phyloP scores from a whole-genome alignment of 2,797 vertebrate species.

The Liasis olivaceus region DNA sequence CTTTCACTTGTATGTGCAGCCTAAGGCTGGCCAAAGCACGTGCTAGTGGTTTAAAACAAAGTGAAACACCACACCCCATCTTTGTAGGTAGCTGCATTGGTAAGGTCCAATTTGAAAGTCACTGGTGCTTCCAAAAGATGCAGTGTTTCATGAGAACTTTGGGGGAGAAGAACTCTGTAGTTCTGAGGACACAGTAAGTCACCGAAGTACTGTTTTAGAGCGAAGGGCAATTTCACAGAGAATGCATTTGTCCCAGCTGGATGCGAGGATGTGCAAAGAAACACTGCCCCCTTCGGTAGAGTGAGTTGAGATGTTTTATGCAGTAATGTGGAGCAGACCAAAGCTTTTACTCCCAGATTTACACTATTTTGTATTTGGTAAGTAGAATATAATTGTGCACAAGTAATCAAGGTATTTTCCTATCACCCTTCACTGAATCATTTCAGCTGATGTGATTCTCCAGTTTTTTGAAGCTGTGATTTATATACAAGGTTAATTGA shows the following conservation, averaged over 20 bases:
- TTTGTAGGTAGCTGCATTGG: background rate
- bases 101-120: background rate
- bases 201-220: background rate
- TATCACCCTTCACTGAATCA: background rate
- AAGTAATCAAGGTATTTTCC: background rate
- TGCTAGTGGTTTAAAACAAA: background rate
- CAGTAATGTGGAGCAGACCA: background rate
- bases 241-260: background rate
- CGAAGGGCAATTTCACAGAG: background rate
- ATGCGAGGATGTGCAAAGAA: background rate
- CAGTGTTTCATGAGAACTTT: background rate
- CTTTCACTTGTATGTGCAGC: background rate
- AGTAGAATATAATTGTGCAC: background rate
- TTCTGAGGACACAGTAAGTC: background rate
- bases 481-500: constrained; percentile 31
- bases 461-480: background rate
- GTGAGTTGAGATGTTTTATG: too few relatives aligned
- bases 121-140: background rate
- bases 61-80: background rate
- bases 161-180: background rate
- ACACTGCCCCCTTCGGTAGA: background rate
- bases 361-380: background rate
- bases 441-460: background rate
- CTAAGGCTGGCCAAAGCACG: background rate
- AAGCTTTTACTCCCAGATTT: background rate